phyloP scores from a whole-genome alignment of 2,113 vertebrate genomes.

The Bufo bufo region DNA sequence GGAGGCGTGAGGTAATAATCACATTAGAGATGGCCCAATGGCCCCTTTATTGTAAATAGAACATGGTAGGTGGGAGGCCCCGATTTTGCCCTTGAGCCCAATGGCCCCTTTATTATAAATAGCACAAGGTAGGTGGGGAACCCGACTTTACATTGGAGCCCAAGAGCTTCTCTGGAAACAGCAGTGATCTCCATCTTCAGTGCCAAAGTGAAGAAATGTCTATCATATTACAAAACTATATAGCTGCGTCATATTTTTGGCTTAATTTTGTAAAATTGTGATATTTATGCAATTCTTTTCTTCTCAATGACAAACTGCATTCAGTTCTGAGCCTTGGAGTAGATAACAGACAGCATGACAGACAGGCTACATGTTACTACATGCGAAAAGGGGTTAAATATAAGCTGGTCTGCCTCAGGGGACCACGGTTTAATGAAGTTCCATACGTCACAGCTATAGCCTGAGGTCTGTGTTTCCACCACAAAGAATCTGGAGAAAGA shows the following conservation, averaged over 20 bases:
- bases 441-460: slow-evolving; percentile 39
- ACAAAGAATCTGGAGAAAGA: slow-evolving; percentile 51
- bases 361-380: not conserved
- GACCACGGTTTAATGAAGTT: slow-evolving; percentile 23
- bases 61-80: no score
- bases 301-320: not conserved
- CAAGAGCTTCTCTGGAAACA: not conserved
- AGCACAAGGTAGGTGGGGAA: no score
- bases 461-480: slow-evolving; percentile 51
- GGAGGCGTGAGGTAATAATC: no score
- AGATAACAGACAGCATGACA: not conserved
- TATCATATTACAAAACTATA: no score
- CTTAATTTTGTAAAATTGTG: not conserved
- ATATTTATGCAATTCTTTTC: not conserved
- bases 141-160: no score
- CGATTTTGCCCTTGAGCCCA: no score
- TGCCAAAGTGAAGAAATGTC: no score
- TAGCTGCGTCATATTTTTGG: not conserved
- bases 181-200: not conserved
- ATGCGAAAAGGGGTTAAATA: not conserved
- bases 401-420: not conserved
- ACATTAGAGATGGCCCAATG: no score
- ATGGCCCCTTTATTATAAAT: no score
- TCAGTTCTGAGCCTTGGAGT: not conserved
- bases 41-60: no score